Conservation (phyloP, 1,140 invertebrate species). For the Drosophila watanabei region DNA sequence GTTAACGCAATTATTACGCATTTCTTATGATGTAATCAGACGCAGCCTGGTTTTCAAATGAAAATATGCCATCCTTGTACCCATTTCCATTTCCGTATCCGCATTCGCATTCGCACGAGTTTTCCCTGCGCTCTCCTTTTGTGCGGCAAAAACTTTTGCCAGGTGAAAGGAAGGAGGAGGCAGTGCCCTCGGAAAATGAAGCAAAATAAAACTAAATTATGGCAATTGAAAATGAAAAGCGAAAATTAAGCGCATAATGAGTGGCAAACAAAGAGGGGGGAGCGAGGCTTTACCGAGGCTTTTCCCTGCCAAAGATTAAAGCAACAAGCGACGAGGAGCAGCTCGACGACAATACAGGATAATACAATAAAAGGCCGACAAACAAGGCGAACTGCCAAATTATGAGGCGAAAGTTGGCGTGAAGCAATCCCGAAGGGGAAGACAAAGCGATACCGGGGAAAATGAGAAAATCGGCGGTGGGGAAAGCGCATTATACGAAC, state of each 20-base stretch:
- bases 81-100: not conserved
- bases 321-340: constrained; percentile 56
- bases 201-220: constrained; percentile 85
- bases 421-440: constrained; percentile 34
- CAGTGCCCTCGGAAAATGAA: constrained; percentile 57
- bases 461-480: constrained; percentile 15
- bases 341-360: constrained; percentile 60
- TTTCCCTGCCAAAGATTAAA: constrained; percentile 60
- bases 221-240: constrained; percentile 85
- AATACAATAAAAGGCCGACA: constrained; percentile 70
- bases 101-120: constrained; percentile 13
- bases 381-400: constrained; percentile 64
- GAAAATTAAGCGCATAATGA: constrained; percentile 85
- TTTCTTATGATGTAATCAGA: constrained; percentile 85
- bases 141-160: constrained; percentile 60
- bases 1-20: constrained; percentile 84
- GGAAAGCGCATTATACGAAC: constrained; percentile 46
- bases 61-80: constrained; percentile 67
- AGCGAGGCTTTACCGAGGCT: not conserved
- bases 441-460: constrained; percentile 28
- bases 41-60: constrained; percentile 78
- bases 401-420: constrained; percentile 59
- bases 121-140: constrained; percentile 29
- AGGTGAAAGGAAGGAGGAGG: constrained; percentile 29
- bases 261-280: constrained; percentile 33